These are phyloP conservation scores for Stichopus horrens DNA, from an alignment of 53 echinoderm and acorn worm species.

Conservation along the genomic window DNA sequence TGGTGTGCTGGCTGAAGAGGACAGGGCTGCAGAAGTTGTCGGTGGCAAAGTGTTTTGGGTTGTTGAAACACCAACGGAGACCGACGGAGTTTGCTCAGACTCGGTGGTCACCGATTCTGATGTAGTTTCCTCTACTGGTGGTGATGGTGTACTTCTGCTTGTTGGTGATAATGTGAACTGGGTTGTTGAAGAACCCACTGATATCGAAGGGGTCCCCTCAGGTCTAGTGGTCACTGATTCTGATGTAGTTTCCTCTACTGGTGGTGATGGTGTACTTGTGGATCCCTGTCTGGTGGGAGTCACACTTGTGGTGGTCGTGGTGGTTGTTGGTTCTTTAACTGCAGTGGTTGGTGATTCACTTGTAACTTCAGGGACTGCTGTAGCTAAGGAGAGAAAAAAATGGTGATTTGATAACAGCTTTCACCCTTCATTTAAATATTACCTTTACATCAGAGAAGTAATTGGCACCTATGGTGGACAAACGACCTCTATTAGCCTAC, in stretches of 20 bases:
- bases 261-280: background rate
- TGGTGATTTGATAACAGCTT: background rate
- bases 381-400: background rate
- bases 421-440: too few relatives aligned
- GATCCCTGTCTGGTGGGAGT: background rate
- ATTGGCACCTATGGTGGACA: too few relatives aligned
- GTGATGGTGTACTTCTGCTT: too few relatives aligned
- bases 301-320: background rate
- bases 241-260: conserved; percentile 5
- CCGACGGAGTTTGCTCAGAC: too few relatives aligned
- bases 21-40: background rate
- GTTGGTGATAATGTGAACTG: too few relatives aligned
- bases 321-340: background rate
- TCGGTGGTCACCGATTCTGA: background rate
- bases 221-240: background rate
- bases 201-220: background rate
- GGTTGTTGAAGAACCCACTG: background rate
- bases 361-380: background rate
- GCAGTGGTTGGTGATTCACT: background rate
- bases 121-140: conserved; percentile 4
- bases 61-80: background rate
- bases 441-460: too few relatives aligned
- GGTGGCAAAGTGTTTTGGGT: background rate
- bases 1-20: background rate
- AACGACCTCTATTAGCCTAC: too few relatives aligned